phyloP scores from a whole-genome alignment of 2,888 invertebrate species.

The Zootermopsis nevadensis region DNA sequence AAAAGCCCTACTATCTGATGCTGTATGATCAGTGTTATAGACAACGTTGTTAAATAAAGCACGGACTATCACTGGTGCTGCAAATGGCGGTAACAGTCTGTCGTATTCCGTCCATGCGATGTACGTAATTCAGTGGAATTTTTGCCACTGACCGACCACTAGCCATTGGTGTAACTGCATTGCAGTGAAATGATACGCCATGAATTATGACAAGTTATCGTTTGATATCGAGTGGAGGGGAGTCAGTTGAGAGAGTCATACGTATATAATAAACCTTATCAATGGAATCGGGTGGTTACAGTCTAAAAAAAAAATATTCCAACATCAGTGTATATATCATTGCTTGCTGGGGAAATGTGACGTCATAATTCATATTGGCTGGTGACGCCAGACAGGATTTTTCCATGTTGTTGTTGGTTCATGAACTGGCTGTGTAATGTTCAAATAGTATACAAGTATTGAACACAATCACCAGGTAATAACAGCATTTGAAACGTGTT shows the following conservation, averaged over 20 bases:
- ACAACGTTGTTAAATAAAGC: too few relatives aligned
- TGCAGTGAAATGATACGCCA: neutral
- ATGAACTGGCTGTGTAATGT: too few relatives aligned
- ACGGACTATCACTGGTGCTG: too few relatives aligned
- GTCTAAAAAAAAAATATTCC: neutral
- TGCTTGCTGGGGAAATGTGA: neutral
- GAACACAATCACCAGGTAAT: too few relatives aligned
- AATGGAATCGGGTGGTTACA: neutral
- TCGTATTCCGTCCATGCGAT: too few relatives aligned
- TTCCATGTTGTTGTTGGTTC: neutral
- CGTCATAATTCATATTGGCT: slow-evolving; percentile 12
- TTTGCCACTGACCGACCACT: too few relatives aligned
- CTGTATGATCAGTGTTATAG: too few relatives aligned
- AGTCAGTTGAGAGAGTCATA: neutral
- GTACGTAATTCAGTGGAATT: too few relatives aligned
- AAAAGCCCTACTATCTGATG: too few relatives aligned
- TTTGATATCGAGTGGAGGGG: neutral
- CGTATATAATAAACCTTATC: slow-evolving; percentile 6
- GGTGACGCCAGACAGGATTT: neutral
- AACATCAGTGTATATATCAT: neutral
- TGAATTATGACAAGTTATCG: neutral
- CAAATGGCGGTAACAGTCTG: too few relatives aligned
- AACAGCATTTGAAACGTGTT: too few relatives aligned
- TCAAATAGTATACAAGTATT: too few relatives aligned
- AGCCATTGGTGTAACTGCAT: neutral